Evolutionary conservation across 2,113 vertebrate species (phyloP).

Genomic region (Nanger granti): DNA sequence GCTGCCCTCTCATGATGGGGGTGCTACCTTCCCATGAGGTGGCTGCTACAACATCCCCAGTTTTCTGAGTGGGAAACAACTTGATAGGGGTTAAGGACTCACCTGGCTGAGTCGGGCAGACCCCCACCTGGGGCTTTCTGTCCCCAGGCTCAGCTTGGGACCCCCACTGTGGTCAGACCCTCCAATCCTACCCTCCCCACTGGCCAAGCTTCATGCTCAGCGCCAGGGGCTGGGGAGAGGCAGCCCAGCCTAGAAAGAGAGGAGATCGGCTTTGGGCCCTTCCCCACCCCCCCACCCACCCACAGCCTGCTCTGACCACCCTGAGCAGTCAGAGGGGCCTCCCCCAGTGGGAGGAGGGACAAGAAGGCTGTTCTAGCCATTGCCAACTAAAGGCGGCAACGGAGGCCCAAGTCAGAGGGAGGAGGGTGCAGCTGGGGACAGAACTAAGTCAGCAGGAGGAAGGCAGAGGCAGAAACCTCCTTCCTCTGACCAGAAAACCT

Average conservation of each 20-base stretch:
- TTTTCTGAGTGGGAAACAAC: neutral
- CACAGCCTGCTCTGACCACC: neutral
- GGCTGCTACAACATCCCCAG: rapidly evolving
- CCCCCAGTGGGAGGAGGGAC: no score
- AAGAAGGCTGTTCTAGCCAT: rapidly evolving
- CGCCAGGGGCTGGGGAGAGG: no score
- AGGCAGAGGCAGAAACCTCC: no score
- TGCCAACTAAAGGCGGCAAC: no score
- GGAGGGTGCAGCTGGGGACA: no score
- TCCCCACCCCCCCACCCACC: rapidly evolving
- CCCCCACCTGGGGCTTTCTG: neutral
- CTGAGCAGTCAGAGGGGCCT: neutral
- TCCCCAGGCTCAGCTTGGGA: no score
- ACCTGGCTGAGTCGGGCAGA: neutral
- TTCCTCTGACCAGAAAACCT: no score
- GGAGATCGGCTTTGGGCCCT: neutral
- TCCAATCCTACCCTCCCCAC: neutral
- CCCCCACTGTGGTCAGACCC: neutral
- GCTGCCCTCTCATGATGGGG: neutral
- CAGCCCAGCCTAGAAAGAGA: neutral
- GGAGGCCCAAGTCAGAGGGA: no score
- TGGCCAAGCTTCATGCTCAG: neutral
- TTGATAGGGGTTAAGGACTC: neutral
- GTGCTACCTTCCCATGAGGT: neutral
- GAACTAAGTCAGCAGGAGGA: no score